phyloP scores from a whole-genome alignment of 2,797 vertebrate genomes.

The Poeciliopsis presidionis region DNA sequence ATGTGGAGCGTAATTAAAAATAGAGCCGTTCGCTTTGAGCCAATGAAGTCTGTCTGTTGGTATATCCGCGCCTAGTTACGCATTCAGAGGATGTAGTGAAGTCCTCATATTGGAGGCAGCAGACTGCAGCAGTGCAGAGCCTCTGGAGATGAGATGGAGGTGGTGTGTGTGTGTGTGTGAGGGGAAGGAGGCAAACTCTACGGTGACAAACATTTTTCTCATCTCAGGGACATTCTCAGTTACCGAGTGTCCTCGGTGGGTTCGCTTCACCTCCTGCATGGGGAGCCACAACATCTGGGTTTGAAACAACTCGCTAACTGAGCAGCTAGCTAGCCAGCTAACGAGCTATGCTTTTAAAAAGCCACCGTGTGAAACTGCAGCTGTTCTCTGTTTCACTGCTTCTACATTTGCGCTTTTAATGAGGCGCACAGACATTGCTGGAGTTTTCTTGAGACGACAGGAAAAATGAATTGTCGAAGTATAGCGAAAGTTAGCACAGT shows the following conservation, averaged over 20 bases:
- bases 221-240: slow-evolving; percentile 9
- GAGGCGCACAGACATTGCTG: background rate
- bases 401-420: background rate
- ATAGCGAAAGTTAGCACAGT: background rate
- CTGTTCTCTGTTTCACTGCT: background rate
- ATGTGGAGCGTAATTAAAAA: slow-evolving; percentile 48
- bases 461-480: background rate
- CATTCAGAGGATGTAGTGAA: slow-evolving; percentile 19
- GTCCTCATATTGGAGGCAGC: slow-evolving; percentile 14
- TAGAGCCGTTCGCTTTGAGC: slow-evolving; percentile 36
- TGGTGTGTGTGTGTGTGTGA: too few relatives aligned
- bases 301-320: background rate
- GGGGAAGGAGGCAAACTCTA: background rate
- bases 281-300: background rate
- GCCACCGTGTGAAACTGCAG: background rate
- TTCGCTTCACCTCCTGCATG: slow-evolving; percentile 7
- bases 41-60: slow-evolving; percentile 30
- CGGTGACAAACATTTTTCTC: slow-evolving; percentile 25
- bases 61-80: slow-evolving; percentile 12
- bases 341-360: background rate
- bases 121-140: slow-evolving; percentile 20
- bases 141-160: slow-evolving; percentile 15
- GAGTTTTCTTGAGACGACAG: background rate
- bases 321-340: background rate
- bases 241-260: background rate